Conservation (phyloP, 2,888 invertebrate species). For the Caenorhabditis becei region DNA sequence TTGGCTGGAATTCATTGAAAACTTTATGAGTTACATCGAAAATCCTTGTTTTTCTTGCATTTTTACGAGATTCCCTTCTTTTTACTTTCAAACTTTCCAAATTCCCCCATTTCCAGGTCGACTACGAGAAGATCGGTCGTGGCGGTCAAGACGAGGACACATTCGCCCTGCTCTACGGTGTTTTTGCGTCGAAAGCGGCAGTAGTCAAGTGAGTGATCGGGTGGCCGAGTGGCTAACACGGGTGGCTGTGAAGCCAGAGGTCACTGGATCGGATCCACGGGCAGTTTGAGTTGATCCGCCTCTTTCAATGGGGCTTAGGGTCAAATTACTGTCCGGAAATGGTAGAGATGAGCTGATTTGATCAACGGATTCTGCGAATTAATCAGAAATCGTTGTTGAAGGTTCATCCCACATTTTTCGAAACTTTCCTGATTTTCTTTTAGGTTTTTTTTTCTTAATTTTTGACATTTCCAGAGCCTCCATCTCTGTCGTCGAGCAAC, state of each 20-base stretch:
- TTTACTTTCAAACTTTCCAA: background rate
- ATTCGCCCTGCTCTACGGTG: conserved; percentile 79
- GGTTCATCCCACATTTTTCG: conserved; percentile 51
- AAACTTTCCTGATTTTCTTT: conserved; percentile 1
- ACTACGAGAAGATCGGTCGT: conserved; percentile 69
- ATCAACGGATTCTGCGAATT: background rate
- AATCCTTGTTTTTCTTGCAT: background rate
- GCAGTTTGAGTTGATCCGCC: conserved; percentile 57
- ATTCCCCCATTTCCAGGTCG: conserved; percentile 49
- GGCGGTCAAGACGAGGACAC: conserved; percentile 77
- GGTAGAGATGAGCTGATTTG: conserved; percentile 30
- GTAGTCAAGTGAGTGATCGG: conserved; percentile 72
- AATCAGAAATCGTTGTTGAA: background rate
- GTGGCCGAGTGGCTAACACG: conserved; percentile 25
- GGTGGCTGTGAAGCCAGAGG: background rate
- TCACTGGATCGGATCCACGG: conserved; percentile 21
- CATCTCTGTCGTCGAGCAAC: conserved; percentile 75
- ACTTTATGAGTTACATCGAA: too few relatives aligned
- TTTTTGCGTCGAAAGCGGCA: conserved; percentile 79
- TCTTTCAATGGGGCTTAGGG: conserved; percentile 26
- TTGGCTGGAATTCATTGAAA: too few relatives aligned
- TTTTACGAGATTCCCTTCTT: background rate
- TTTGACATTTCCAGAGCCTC: conserved; percentile 68
- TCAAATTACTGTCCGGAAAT: conserved; percentile 64
- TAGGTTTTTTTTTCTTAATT: conserved; percentile 9